Evolutionary conservation across 2,113 vertebrate species (phyloP).

Genomic region (Hiodon tergisus): DNA sequence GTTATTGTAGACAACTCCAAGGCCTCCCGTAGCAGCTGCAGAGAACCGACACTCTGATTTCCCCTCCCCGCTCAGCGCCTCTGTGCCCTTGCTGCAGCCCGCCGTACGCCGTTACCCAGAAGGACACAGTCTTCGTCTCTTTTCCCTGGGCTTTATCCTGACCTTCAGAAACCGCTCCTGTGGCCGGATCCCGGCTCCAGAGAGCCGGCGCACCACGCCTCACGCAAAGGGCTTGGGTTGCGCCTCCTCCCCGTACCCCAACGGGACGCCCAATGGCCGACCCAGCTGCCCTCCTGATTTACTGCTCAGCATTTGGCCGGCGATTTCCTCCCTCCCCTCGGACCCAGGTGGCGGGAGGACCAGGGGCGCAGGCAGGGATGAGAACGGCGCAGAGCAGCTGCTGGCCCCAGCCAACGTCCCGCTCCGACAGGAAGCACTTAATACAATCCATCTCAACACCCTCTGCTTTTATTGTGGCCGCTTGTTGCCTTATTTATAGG

Average conservation of each 20-base stretch:
- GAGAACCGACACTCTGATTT: slow-evolving; percentile 53
- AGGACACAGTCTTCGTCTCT: too few species aligned
- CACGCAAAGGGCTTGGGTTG: too few species aligned
- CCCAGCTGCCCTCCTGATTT: slow-evolving; percentile 46
- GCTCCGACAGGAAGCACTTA: slow-evolving; percentile 49
- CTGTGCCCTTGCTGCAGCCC: slow-evolving; percentile 45
- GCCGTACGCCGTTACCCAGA: slow-evolving; percentile 28
- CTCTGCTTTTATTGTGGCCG: slow-evolving; percentile 39
- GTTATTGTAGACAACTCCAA: slow-evolving; percentile 67
- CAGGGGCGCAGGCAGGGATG: slow-evolving; percentile 39
- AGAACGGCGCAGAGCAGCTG: slow-evolving; percentile 28
- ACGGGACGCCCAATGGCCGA: background rate
- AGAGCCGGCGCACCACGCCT: too few species aligned
- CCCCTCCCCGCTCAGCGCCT: slow-evolving; percentile 49
- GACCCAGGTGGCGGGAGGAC: slow-evolving; percentile 59
- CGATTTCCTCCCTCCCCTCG: slow-evolving; percentile 55
- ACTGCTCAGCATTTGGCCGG: slow-evolving; percentile 61
- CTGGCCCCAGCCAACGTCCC: slow-evolving; percentile 40
- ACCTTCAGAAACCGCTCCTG: background rate
- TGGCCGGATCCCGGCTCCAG: too few species aligned
- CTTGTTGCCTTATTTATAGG: background rate
- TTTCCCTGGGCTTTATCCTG: background rate
- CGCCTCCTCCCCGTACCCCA: background rate
- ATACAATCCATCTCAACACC: slow-evolving; percentile 44
- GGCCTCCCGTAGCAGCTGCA: slow-evolving; percentile 62